These are phyloP conservation scores for Ascaphus truei DNA, from an alignment of 2,113 vertebrate species.

Conservation along the genomic window DNA sequence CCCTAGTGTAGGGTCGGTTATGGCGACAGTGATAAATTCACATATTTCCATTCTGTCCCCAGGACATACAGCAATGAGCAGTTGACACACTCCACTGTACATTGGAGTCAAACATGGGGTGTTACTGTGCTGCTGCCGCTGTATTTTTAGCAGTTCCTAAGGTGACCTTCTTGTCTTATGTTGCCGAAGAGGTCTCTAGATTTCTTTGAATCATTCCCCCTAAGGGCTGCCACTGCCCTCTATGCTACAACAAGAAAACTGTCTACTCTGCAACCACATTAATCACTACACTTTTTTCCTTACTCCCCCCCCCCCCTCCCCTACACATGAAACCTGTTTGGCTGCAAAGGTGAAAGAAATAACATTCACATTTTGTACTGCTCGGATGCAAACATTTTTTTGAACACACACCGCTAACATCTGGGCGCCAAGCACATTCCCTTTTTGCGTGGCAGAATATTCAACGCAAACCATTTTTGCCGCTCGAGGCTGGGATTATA, in stretches of 20 bases:
- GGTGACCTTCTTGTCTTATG: slow-evolving; percentile 23
- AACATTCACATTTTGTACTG: too few relatives aligned
- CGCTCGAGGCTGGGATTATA: too few relatives aligned
- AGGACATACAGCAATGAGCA: slow-evolving; percentile 23
- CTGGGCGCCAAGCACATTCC: too few relatives aligned
- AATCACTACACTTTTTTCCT: slow-evolving; percentile 3
- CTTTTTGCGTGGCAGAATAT: too few relatives aligned
- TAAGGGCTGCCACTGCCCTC: slow-evolving; percentile 2
- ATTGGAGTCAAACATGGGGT: neutral
- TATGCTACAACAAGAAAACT: neutral
- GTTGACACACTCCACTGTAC: slow-evolving; percentile 20
- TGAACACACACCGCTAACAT: too few relatives aligned
- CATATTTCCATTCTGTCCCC: slow-evolving; percentile 11
- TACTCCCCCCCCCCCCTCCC: too few relatives aligned
- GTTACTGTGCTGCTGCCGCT: neutral
- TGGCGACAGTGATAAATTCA: slow-evolving; percentile 20
- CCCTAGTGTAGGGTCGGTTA: neutral
- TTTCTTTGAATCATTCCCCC: slow-evolving; percentile 9
- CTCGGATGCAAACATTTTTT: too few relatives aligned
- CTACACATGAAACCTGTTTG: too few relatives aligned
- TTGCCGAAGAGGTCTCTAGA: slow-evolving; percentile 14
- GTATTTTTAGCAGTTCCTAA: slow-evolving; percentile 23
- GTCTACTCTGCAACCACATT: neutral
- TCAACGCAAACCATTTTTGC: too few relatives aligned
- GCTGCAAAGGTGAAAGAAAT: too few relatives aligned